Base-by-base conservation (phyloP, 2,113 vertebrate species). In the Zapus hudsonius region DNA sequence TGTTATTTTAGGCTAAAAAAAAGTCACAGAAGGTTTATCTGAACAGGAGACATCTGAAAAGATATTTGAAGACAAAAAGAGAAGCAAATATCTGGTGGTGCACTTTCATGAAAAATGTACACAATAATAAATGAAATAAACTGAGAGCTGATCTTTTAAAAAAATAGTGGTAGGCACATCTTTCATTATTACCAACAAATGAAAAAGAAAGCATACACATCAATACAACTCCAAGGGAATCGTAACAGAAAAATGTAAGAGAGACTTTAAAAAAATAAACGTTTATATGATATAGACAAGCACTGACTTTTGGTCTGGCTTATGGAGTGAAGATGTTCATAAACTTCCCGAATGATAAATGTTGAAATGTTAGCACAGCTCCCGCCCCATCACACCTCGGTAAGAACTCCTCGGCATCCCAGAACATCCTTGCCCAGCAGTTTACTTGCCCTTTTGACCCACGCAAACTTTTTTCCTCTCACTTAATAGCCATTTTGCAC, bases 401-500 rank as follows among this genome's bases (percentile, higher is more conserved):
- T 36, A 86, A 91, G 74, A 63, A 72, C 36, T 57, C 76, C 42
- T 20, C n/a, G 31, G 55, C 76, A 29, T 64, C 36, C 81, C 40
- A 64, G 42, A 20, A 44, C 47, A 74, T 36, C 25, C 52, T 69
- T 33, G 9, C 13, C 17, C 22, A 61, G 52, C 36, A 66, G 52
- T 40, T 84, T 64, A n/a, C 25, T 73, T 81, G 44, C 11, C 23
- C 42, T 92, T 82, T 33, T 29, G 47, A 87, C 20, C 11, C 81
- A 17, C 44, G 12, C 81, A 12, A 80, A 76, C 29, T 88, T 84
- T 73, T 61, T n/a, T 76, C 20, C 38, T 76, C 20, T 75, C 33
- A 72, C 52, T 59, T 90, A 85, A 85, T 63, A 64, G 36, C 23
- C n/a, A 93, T 47, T 90, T 87, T 78, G 36, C 73, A 90, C 73